phyloP scores from a whole-genome alignment of 2,113 vertebrate species.

The Zingel zingel region DNA sequence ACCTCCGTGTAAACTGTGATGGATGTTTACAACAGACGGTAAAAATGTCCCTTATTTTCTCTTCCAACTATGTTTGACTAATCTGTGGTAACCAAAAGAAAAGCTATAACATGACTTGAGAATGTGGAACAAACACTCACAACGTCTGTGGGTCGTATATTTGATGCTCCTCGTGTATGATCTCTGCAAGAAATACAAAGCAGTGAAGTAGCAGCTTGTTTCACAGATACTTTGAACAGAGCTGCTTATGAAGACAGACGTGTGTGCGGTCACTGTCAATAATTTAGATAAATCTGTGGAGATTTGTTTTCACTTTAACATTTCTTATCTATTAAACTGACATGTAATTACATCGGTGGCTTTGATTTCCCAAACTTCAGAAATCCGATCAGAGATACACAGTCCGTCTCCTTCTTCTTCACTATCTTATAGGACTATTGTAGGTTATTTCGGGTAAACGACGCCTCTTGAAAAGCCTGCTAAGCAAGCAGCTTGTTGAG shows the following conservation, averaged over 20 bases:
- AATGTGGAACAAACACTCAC: conserved; percentile 56
- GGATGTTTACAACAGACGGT: background rate
- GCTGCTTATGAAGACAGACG: background rate
- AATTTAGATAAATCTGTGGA: no score
- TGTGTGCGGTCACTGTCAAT: background rate
- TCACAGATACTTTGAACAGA: background rate
- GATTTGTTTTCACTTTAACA: no score
- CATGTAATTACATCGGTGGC: no score
- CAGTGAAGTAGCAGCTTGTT: background rate
- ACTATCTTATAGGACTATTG: no score
- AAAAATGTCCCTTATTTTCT: background rate
- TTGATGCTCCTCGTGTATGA: conserved; percentile 61
- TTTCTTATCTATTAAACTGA: no score
- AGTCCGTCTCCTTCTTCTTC: no score
- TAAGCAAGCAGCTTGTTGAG: no score
- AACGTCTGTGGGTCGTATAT: conserved; percentile 64
- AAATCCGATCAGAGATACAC: no score
- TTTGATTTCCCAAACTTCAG: no score
- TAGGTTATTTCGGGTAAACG: no score
- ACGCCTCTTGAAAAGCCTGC: no score
- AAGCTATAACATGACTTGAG: background rate
- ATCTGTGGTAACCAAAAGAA: background rate
- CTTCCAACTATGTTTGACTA: background rate
- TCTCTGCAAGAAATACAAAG: conserved; percentile 35
- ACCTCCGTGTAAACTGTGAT: background rate